phyloP scores from a whole-genome alignment of 2,888 invertebrate species.

The Dynastes maya region DNA sequence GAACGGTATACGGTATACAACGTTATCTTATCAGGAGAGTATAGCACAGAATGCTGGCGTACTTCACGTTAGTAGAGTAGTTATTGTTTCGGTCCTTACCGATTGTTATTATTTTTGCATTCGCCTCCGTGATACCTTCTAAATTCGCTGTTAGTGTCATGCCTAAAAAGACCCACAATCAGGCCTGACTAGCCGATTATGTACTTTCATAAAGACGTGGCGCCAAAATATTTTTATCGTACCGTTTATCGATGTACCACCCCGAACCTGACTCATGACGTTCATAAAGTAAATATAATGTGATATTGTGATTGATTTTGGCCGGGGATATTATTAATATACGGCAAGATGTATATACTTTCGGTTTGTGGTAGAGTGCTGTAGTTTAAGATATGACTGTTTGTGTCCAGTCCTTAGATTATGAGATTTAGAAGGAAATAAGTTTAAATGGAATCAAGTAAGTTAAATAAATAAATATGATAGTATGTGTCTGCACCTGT shows the following conservation, averaged over 20 bases:
- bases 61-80: constrained; percentile 24
- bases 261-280: constrained; percentile 10
- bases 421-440: neutral
- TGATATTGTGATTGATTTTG: constrained; percentile 11
- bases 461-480: constrained; percentile 14
- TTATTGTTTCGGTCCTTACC: constrained; percentile 21
- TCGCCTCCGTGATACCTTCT: neutral
- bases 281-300: constrained; percentile 11
- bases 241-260: neutral
- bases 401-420: neutral
- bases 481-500: neutral
- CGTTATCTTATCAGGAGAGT: constrained; percentile 31
- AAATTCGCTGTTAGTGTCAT: neutral
- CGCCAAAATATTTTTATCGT: constrained; percentile 1
- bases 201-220: constrained; percentile 7
- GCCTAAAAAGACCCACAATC: neutral
- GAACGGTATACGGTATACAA: neutral
- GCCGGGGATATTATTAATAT: neutral
- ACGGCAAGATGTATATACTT: neutral
- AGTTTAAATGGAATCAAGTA: constrained; percentile 25
- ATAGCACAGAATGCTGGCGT: neutral
- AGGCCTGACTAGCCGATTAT: neutral
- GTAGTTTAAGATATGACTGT: neutral
- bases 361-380: constrained; percentile 8
- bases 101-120: constrained; percentile 22